Conservation (phyloP, 2,797 vertebrate genomes). For the Triplophysa bombifrons region DNA sequence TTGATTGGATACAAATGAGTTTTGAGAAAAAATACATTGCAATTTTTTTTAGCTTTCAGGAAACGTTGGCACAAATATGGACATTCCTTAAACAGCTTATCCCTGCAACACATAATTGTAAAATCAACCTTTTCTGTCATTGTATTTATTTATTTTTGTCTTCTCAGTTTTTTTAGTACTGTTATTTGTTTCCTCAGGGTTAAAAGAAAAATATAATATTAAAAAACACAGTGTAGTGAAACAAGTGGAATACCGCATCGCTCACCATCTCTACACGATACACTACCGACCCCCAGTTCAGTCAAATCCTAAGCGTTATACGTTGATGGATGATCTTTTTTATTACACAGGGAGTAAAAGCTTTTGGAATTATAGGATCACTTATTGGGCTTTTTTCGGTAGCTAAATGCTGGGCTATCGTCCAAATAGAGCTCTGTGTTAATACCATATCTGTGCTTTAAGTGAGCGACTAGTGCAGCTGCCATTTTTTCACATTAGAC, state of each 20-base stretch:
- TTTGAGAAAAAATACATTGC: too few species aligned
- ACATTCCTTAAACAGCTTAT: too few species aligned
- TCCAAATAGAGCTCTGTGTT: slow-evolving; percentile 26
- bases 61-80: too few species aligned
- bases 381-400: slow-evolving; percentile 18
- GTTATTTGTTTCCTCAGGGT: too few species aligned
- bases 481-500: slow-evolving; percentile 11
- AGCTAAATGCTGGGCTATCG: background rate
- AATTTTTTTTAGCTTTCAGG: background rate
- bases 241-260: too few species aligned
- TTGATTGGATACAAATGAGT: too few species aligned
- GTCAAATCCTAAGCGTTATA: background rate
- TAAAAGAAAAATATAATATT: too few species aligned
- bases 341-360: background rate
- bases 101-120: too few species aligned
- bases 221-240: too few species aligned
- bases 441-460: slow-evolving; percentile 9
- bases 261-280: background rate
- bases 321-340: background rate
- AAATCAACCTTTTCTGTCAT: too few species aligned
- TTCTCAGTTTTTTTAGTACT: too few species aligned
- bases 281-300: background rate
- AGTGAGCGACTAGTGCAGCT: background rate
- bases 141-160: too few species aligned
- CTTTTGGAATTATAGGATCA: slow-evolving; percentile 28